Percentiles rank a stretch among this genome's conserved stretches.
Conservation (phyloP, 2,113 vertebrate species). For the Pseudorectes ferrugineus region DNA sequence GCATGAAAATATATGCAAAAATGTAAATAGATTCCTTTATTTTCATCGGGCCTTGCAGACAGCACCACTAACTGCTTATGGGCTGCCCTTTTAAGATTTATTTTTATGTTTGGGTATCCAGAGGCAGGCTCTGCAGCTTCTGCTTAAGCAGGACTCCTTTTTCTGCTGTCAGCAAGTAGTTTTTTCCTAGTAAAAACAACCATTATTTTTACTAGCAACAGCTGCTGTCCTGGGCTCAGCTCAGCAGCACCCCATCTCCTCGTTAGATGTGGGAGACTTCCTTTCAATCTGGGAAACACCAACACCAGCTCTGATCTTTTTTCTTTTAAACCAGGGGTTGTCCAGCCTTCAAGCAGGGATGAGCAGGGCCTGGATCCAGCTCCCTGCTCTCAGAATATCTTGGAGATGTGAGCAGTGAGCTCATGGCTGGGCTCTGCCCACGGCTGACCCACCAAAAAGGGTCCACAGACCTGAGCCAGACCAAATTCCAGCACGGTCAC, state of each 20-base stretch:
- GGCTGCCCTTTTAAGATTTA: background rate
- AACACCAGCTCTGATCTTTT: background rate
- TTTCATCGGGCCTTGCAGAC: background rate
- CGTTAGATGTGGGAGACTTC: background rate
- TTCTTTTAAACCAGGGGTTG: background rate
- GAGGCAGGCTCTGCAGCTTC: background rate
- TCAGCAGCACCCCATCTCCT: background rate
- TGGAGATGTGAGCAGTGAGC: background rate
- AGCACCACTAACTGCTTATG: background rate
- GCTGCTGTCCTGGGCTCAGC: background rate
- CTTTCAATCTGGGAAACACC: background rate
- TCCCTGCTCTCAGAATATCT: background rate
- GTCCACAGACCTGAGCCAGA: background rate
- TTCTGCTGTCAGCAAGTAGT: background rate
- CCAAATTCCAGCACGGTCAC: background rate
- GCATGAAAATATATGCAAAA: background rate
- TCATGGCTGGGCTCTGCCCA: background rate
- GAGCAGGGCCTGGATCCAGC: accelerated
- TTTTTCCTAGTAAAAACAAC: background rate
- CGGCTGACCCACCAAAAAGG: accelerated
- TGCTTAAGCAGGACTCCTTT: background rate
- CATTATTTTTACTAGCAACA: slow-evolving; percentile 16
- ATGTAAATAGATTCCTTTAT: background rate
- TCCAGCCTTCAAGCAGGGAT: accelerated
- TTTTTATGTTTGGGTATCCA: background rate